Evolutionary conservation across 2,797 vertebrate species (phyloP).

Genomic region (Scomberomorus guttatus): DNA sequence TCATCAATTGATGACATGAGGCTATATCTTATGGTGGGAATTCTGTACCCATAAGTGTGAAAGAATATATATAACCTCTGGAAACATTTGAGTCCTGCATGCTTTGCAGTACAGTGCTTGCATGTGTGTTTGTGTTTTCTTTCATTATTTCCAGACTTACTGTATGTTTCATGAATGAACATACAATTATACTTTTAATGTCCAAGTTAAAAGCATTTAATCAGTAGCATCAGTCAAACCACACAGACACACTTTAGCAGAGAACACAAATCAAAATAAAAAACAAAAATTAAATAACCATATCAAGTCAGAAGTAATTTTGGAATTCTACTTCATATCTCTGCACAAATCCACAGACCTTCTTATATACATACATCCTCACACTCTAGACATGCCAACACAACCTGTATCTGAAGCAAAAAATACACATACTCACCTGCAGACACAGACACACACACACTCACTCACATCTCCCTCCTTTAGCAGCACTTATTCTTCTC

Average conservation of each 20-base stretch:
- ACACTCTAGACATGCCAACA: neutral
- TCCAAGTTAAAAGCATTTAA: neutral
- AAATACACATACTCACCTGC: neutral
- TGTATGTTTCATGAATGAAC: neutral
- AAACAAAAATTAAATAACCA: neutral
- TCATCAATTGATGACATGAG: too few species aligned
- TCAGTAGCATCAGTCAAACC: neutral
- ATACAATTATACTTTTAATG: neutral
- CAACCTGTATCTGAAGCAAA: neutral
- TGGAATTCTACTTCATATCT: too few species aligned
- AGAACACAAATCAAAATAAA: too few species aligned
- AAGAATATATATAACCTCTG: too few species aligned
- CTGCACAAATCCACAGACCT: too few species aligned
- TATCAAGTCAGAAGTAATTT: neutral
- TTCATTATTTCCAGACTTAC: too few species aligned
- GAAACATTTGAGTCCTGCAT: too few species aligned
- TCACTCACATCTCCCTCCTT: neutral
- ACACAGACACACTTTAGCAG: neutral
- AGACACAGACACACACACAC: neutral
- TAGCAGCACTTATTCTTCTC: conserved; percentile 39
- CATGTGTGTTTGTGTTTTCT: neutral
- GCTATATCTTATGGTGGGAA: too few species aligned
- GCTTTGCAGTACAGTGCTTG: too few species aligned
- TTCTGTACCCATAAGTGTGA: too few species aligned
- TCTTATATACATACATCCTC: neutral